Base-by-base conservation (phyloP, 2,113 vertebrate species). In the Microtus montanus region DNA sequence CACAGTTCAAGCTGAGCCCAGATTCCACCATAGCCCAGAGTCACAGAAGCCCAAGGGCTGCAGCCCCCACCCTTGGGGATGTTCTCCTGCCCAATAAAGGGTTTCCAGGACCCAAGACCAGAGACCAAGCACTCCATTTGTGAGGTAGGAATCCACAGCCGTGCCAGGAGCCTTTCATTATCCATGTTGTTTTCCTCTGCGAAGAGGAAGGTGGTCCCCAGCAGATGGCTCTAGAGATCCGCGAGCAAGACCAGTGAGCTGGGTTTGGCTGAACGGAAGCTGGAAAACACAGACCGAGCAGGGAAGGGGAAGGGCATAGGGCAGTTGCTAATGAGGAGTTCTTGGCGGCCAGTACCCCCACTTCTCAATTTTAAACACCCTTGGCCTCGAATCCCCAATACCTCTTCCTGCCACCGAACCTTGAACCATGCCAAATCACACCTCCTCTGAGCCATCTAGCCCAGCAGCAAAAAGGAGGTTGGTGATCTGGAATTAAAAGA, bases 201-300 rank as follows among this genome's bases (percentile, higher is more conserved):
- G 68, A 38, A 82, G 38, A 77, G 11, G 74, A 80, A 41, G 66
- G 80, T 28, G 24, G 73, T 13, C 33, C 66, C 92, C 78, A 73
- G 91, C 86, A 92, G 92, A 73, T 84, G 91, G 83, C 90, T 93
- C 94, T 68, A 94, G 90, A 93, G 80, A 63, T 28, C 77, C 44
- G 7, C n/a, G 52, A 33, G 77, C 12, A 38, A 66, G 61, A 24
- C 77, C 47, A 52, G 11, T 6, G 7, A 41, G 22, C 28, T 20
- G 52, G 11, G 74, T n/a, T 2, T 2, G 68, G 44, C 52, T 44
- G 68, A 82, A 38, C 38, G 49, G 30, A 73, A 68, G 71, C 54
- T 35, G 49, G 83, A 63, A 91, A 78, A 68, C 47, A 47, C 35
- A 70, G 63, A 71, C 63, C 28, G 26, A 63, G 61, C 82, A 58